Percentiles rank a stretch among this genome's conserved stretches.
Conservation (phyloP, 2,113 vertebrate species). For the Dipodomys ordii region DNA sequence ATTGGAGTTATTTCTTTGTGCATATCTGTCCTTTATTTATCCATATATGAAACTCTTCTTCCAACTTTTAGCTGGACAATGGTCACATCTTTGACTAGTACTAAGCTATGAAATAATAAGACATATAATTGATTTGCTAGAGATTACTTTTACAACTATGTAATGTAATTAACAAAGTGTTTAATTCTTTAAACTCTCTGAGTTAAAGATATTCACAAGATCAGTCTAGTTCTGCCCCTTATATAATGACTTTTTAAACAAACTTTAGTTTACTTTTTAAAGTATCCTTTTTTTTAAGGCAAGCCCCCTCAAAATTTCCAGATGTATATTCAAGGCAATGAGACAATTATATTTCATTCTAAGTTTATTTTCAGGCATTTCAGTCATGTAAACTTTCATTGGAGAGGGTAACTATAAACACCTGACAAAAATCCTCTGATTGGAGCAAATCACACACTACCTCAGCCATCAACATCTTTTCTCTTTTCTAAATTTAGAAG, state of each 20-base stretch:
- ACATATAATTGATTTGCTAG: not conserved
- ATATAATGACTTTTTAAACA: not conserved
- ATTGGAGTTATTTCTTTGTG: not conserved
- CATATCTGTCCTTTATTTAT: not conserved
- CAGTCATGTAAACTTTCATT: not conserved
- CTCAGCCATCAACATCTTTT: slow-evolving; percentile 66
- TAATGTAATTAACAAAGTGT: not conserved
- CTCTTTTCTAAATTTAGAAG: slow-evolving; percentile 68
- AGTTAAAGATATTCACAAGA: not conserved
- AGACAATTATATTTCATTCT: not conserved
- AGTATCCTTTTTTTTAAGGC: not conserved
- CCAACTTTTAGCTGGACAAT: not conserved
- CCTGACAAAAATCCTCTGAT: slow-evolving; percentile 64
- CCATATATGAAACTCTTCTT: not conserved
- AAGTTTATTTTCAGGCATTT: slow-evolving; percentile 50
- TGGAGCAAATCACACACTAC: slow-evolving; percentile 64
- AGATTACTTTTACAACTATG: not conserved
- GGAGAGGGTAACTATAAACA: slow-evolving; percentile 35
- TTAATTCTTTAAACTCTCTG: not conserved
- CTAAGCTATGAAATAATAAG: not conserved
- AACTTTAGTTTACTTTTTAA: not conserved
- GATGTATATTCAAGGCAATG: slow-evolving; percentile 6
- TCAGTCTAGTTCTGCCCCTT: not conserved
- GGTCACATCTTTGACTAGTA: not conserved
- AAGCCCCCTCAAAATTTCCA: slow-evolving; percentile 38